Evolutionary conservation across 2,113 vertebrate genomes (phyloP), one percentile per base, ranked within the genome.

Genomic region (Myotis brandtii): DNA sequence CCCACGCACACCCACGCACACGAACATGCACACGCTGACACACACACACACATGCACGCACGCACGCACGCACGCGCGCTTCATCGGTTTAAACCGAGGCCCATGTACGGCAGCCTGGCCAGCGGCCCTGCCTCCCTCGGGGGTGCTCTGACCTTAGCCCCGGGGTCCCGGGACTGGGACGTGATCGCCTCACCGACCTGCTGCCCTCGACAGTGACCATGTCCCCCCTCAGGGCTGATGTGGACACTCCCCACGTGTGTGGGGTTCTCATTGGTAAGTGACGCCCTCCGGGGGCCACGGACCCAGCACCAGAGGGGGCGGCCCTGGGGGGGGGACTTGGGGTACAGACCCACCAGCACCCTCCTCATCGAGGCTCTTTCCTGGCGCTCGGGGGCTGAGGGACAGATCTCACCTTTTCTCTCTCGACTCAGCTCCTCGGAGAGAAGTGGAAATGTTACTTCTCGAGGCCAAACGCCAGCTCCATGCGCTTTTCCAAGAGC

Each of bases 341-440:
- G 13, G 13, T 2, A 0, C 6, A 6, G 21, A 6, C 0, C 23
- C 21, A 2, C 23, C 3, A 0, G 25, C 2, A 0, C 25, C 3
- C 9, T 9, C 37, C 16, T 9, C 32, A 5, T 2, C 32, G 3
- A 2, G 9, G n/a, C n/a, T 3, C 40, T 17, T n/a, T 48, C 43
- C n/a, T 0, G 0, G 27, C 25, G 12, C n/a, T 5, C 18, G 0
- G 0, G 2, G 12, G n/a, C 4, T 10, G 2, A 6, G 3, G 48
- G 32, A 8, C 37, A 30, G 21, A 16, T 0, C 76, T 20, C 9
- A 18, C 16, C 6, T 64, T 67, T 52, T 4, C 52, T 67, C n/a
- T 8, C 9, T 5, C 7, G 46, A 27, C 10, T 52, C 80, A 43
- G 7, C 11, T 16, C 93, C 69, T 75, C n/a, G n/a, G 59, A 37